Conservation (phyloP, 2,113 vertebrate genomes). For the Tetraodon nigroviridis region DNA sequence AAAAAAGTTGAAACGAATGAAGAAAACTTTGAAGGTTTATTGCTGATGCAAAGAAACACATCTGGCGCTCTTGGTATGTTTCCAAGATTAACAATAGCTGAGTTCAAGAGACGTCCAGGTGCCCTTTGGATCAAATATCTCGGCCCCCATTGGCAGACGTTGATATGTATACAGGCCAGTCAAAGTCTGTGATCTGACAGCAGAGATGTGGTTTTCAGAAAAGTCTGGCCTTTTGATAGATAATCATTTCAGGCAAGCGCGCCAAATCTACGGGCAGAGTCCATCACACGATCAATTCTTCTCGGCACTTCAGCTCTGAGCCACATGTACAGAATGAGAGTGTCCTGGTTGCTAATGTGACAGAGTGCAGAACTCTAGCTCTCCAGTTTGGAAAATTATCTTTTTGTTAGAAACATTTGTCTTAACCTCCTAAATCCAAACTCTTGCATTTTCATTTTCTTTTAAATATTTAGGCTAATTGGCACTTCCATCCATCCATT, state of each 20-base stretch:
- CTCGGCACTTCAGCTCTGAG: neutral
- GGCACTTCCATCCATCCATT: too few relatives aligned
- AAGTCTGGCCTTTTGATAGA: slow-evolving; percentile 24
- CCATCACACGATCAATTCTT: slow-evolving; percentile 42
- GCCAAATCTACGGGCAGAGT: slow-evolving; percentile 48
- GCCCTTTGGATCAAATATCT: slow-evolving; percentile 49
- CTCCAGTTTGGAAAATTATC: too few relatives aligned
- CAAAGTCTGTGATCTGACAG: slow-evolving; percentile 52
- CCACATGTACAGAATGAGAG: slow-evolving; percentile 8
- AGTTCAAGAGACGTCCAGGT: slow-evolving; percentile 29
- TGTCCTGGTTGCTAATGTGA: neutral
- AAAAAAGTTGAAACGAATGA: too few relatives aligned
- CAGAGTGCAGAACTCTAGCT: slow-evolving; percentile 7
- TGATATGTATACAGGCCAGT: slow-evolving; percentile 53
- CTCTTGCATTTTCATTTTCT: too few relatives aligned
- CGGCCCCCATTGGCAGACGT: slow-evolving; percentile 11
- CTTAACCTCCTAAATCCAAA: too few relatives aligned
- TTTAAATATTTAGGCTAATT: too few relatives aligned
- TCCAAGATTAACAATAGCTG: slow-evolving; percentile 24
- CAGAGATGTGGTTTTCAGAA: slow-evolving; percentile 37
- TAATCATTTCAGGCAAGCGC: slow-evolving; percentile 32
- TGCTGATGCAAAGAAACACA: too few relatives aligned
- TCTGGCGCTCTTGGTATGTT: slow-evolving; percentile 5
- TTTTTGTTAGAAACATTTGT: too few relatives aligned
- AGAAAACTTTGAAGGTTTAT: too few relatives aligned